Evolutionary conservation across 2,113 vertebrate genomes (phyloP), one percentile per base, ranked within the genome.

Genomic region (Egretta garzetta): DNA sequence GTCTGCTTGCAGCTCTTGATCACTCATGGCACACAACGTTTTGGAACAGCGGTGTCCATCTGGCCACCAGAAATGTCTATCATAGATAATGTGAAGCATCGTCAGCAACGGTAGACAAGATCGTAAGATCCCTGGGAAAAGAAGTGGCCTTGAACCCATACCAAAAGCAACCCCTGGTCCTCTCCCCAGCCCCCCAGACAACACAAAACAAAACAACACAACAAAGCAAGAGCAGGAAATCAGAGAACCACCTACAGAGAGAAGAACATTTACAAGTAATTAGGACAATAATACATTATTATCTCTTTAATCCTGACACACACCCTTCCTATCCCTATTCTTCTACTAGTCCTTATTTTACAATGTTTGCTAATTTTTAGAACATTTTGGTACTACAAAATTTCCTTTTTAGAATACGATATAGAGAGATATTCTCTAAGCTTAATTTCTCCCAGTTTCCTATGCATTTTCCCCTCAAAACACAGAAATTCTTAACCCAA

Each of bases 1-100:
- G 26, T 6, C n/a, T 74, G 32, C 28, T 24, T 80, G 13, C 4
- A 70, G 27, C 18, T 84, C 35, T 82, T 53, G 30, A 33, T 55
- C 21, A 41, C 3, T 1, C 4, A 18, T 0, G 2, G 24, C 4
- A 15, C 16, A 4, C 0, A 1, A 20, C 0, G 1, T 32, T 74
- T 70, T 37, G 20, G 47, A 90, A 68, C 24, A 9, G 16, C 23
- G n/a, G 32, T 20, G 4, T 26, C 23, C 14, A 9, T 6, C 55
- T 12, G 49, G 55, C 35, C 32, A n/a, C 21, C 43, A 89, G 49
- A 80, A 86, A 63, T 3, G 1, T 23, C 47, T 41, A 8, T 28
- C 3, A 4, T 0, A 45, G 28, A 2, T 26, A 8, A 80, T 45
- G 32, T 60, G 43, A 75, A 83, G 50, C 18, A 80, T 14, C 52